Evolutionary conservation across 2,113 vertebrate species (phyloP).

Genomic region (Callochromis pleurospilus): DNA sequence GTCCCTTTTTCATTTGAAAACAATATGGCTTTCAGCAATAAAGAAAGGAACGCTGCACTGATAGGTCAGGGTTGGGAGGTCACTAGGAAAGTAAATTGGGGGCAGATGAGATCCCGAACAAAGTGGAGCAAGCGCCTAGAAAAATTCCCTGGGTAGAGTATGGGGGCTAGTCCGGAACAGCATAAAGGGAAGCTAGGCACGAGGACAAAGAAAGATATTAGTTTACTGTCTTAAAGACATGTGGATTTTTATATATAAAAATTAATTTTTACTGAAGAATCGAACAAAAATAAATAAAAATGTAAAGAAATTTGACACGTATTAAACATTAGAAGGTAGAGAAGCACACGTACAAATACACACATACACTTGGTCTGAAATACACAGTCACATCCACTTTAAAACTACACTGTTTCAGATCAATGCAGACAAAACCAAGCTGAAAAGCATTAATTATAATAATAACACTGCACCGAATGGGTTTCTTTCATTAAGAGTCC

Average conservation of each 20-base stretch:
- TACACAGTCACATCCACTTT: neutral
- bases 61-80: conserved; percentile 85
- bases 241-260: neutral
- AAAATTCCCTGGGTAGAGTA: conserved; percentile 11
- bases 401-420: neutral
- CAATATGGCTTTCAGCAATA: conserved; percentile 69
- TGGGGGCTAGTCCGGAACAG: conserved; percentile 8
- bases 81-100: conserved; percentile 90
- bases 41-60: conserved; percentile 67
- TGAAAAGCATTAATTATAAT: neutral
- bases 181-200: neutral
- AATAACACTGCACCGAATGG: neutral
- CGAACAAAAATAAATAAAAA: neutral
- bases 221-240: neutral
- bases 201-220: conserved; percentile 7
- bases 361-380: neutral
- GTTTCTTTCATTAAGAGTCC: neutral
- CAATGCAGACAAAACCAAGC: neutral
- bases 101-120: conserved; percentile 85
- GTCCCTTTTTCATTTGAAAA: conserved; percentile 70
- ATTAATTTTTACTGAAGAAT: neutral
- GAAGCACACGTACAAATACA: neutral
- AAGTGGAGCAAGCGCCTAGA: conserved; percentile 75
- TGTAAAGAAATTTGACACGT: neutral
- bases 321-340: neutral